These are phyloP conservation scores for Lepus europaeus DNA, from an alignment of 2,113 vertebrate genomes.

Conservation along the genomic window DNA sequence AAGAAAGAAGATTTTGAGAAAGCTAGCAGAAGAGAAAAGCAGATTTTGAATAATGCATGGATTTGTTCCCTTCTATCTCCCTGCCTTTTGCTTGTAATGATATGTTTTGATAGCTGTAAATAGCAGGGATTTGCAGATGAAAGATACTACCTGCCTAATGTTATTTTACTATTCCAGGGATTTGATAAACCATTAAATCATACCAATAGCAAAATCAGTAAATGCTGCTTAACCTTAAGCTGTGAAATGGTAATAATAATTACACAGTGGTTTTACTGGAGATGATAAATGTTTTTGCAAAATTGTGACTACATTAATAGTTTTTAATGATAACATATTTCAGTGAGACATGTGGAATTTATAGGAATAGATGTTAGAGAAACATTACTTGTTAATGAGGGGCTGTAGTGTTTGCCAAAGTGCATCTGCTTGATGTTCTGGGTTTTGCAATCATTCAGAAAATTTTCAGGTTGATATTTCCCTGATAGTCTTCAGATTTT, in stretches of 20 bases:
- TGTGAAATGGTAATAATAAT: slow-evolving; percentile 55
- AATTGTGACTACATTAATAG: slow-evolving; percentile 48
- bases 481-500: neutral
- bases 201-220: slow-evolving; percentile 54
- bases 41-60: slow-evolving; percentile 50
- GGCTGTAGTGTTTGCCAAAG: neutral
- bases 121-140: slow-evolving; percentile 76
- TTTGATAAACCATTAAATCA: slow-evolving; percentile 73
- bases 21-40: slow-evolving; percentile 45
- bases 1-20: slow-evolving; percentile 69
- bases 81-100: slow-evolving; percentile 76
- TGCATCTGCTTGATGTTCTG: neutral
- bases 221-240: slow-evolving; percentile 71
- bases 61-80: slow-evolving; percentile 67
- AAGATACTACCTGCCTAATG: slow-evolving; percentile 62
- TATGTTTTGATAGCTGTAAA: slow-evolving; percentile 78
- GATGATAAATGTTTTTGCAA: slow-evolving; percentile 65
- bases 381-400: slow-evolving; percentile 23
- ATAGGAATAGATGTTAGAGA: neutral
- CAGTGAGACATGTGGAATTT: neutral
- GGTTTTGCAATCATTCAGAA: neutral
- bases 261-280: slow-evolving; percentile 33
- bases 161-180: slow-evolving; percentile 69
- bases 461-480: slow-evolving; percentile 1
- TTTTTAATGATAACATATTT: neutral